Conservation (phyloP, 2,797 vertebrate species). For the Phaenicophaeus curvirostris region DNA sequence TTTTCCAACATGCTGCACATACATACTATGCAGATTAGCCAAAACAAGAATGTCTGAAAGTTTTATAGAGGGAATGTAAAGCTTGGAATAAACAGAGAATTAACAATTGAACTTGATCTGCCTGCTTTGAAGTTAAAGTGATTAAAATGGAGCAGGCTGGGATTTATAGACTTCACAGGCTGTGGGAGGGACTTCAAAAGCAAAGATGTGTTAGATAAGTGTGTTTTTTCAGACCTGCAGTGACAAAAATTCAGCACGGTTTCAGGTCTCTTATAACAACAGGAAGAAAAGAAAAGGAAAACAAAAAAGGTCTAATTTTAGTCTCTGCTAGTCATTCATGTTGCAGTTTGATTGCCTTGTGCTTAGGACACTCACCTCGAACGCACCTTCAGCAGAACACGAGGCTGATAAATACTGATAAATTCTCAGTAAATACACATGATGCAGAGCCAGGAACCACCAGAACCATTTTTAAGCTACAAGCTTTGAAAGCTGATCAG, state of each 20-base stretch:
- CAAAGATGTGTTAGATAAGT: neutral
- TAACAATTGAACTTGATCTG: neutral
- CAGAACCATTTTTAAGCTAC: neutral
- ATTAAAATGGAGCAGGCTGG: neutral
- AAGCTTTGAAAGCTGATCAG: neutral
- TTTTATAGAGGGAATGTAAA: neutral
- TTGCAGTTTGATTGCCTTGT: neutral
- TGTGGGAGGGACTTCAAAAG: constrained; percentile 44
- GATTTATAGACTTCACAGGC: neutral
- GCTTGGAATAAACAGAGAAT: neutral
- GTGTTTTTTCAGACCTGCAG: neutral
- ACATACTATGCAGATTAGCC: neutral
- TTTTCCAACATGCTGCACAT: neutral
- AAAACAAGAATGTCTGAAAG: neutral
- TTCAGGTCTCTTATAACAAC: neutral
- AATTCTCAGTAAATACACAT: neutral
- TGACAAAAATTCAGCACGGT: constrained; percentile 18
- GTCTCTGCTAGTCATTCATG: neutral
- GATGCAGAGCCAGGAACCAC: neutral
- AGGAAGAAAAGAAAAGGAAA: neutral
- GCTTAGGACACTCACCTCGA: neutral
- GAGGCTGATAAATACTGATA: neutral
- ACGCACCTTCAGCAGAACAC: neutral
- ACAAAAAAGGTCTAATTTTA: constrained; percentile 23
- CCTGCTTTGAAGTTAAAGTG: constrained; percentile 26